Evolutionary conservation across 1,140 invertebrate species (phyloP), one percentile per base, ranked within the genome.

Genomic region (Bombus polaris): DNA sequence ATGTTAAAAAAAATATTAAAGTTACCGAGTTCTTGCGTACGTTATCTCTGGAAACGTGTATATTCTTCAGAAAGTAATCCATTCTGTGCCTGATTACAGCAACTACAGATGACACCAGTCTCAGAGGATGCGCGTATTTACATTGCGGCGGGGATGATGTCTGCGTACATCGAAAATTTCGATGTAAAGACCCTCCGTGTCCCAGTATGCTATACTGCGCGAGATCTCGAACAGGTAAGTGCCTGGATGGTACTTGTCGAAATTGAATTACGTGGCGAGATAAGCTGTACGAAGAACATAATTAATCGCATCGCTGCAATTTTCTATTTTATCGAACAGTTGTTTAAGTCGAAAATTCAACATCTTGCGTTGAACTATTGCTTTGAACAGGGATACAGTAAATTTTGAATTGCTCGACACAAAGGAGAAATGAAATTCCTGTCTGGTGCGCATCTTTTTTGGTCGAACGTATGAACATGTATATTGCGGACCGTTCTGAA

Each of bases 191-290:
- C 66, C 83, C 89, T 65, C 89, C 93, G 0, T 94, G 94, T 85
- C 93, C 94, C 0, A 88, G 59, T 28, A 94, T 94, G 93, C 68
- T 90, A 1, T 94, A 92, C 22, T 94, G 94, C 59, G 86, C 92
- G 4, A 92, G 85, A 80, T 90, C 92, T 0, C 76, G 74, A 74
- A 91, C 70, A 90, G 93, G 93, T 94, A 37, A 84, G 28, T 18
- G 70, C 77, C 12, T 66, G n/a, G 28, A 13, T 32, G 8, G 32
- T 3, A 22, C 5, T 39, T 32, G 13, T 13, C 18, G 9, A 39
- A 71, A 71, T 80, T 70, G 10, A 47, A 53, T 47, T 70, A 47
- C 18, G 1, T 10, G 3, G 8, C 9, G 9, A 53, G 25, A 2
- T 32, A 15, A 53, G 22, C 25, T 5, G 1, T 25, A 28, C 25